A percentile compares a stretch with the other conserved stretches of the same genome.
These are phyloP conservation scores for Beaufortia kweichowensis DNA, from an alignment of 2,113 vertebrate genomes.

Conservation along the genomic window DNA sequence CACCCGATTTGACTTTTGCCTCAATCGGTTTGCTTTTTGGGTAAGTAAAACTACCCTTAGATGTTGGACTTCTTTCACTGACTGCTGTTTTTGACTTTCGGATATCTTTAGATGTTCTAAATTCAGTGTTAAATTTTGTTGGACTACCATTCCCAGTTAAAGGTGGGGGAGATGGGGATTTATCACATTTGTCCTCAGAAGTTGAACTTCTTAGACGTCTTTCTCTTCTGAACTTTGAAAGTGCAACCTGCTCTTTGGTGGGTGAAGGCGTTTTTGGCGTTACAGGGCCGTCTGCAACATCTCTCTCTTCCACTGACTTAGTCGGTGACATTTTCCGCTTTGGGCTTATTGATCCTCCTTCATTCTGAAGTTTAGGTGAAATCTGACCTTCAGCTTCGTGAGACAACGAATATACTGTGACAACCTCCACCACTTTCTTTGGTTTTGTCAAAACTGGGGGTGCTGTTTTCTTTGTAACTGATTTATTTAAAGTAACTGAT, in stretches of 20 bases:
- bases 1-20: conserved; percentile 40
- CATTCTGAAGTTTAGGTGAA: conserved; percentile 48
- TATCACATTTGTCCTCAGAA: conserved; percentile 41
- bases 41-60: conserved; percentile 59
- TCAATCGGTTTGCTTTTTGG: conserved; percentile 53
- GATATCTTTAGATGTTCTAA: conserved; percentile 45
- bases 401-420: conserved; percentile 15
- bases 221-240: conserved; percentile 25
- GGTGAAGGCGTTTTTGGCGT: conserved; percentile 14
- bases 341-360: conserved; percentile 9
- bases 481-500: conserved; percentile 18
- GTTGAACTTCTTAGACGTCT: conserved; percentile 20
- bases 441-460: conserved; percentile 63
- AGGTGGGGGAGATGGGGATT: conserved; percentile 49
- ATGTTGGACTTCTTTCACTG: conserved; percentile 50
- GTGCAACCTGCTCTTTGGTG: conserved; percentile 12
- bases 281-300: not conserved
- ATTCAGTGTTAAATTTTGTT: conserved; percentile 14
- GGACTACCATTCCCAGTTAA: conserved; percentile 3
- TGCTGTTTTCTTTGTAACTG: conserved; percentile 59
- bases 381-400: conserved; percentile 23
- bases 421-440: conserved; percentile 49
- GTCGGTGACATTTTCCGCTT: conserved; percentile 17
- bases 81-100: conserved; percentile 36
- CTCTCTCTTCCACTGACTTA: conserved; percentile 12